These are phyloP conservation scores for Cremastinae sp. DNA, from an alignment of 2,888 invertebrate species.

Conservation along the genomic window DNA sequence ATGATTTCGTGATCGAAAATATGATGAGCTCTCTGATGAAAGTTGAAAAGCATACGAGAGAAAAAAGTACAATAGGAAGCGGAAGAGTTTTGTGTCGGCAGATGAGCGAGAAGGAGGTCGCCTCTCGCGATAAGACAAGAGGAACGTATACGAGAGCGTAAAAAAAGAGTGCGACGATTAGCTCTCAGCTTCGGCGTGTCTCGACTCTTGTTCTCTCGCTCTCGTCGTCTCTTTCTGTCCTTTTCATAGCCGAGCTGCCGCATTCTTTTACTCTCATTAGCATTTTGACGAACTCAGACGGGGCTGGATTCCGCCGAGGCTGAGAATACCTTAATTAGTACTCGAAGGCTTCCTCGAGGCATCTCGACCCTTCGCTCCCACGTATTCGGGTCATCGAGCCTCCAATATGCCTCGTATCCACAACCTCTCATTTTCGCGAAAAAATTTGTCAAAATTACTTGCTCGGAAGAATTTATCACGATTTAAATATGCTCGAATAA, in stretches of 20 bases:
- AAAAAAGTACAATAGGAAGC: conserved; percentile 14
- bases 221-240: conserved; percentile 5
- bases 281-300: conserved; percentile 45
- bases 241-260: neutral
- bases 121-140: conserved; percentile 24
- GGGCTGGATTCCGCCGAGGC: conserved; percentile 7
- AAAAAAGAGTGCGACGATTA: conserved; percentile 30
- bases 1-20: no score
- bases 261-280: conserved; percentile 32
- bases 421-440: conserved; percentile 16
- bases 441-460: no score
- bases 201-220: conserved; percentile 11
- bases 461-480: no score
- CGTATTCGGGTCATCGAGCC: conserved; percentile 53
- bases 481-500: no score
- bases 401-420: conserved; percentile 14
- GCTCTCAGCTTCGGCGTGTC: conserved; percentile 24
- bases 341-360: conserved; percentile 44
- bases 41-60: conserved; percentile 15
- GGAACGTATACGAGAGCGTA: conserved; percentile 28
- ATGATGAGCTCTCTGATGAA: neutral
- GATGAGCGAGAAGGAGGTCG: conserved; percentile 24
- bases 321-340: conserved; percentile 55
- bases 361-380: conserved; percentile 46
- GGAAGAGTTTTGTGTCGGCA: conserved; percentile 13